phyloP scores from a whole-genome alignment of 1,140 invertebrate genomes.

The Plectrocnemia conspersa region DNA sequence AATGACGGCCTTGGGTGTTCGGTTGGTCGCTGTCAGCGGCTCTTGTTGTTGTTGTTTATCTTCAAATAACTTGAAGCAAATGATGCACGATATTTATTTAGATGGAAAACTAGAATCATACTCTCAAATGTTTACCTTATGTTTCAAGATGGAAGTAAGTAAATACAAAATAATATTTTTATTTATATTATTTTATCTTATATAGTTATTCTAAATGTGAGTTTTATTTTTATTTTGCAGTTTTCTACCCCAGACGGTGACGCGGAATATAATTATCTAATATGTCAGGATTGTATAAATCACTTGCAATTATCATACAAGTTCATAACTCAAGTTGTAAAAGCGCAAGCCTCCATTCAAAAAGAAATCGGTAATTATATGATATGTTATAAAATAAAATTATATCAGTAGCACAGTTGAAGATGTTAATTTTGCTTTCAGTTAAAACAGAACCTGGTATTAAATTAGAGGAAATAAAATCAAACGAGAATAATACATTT shows the following conservation, averaged over 20 bases:
- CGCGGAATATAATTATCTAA: slow-evolving; percentile 6
- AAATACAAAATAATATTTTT: neutral
- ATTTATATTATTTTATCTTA: too few species aligned
- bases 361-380: slow-evolving; percentile 8
- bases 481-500: neutral
- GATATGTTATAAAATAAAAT: neutral
- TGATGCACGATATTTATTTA: neutral
- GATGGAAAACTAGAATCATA: neutral
- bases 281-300: slow-evolving; percentile 16
- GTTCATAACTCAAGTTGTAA: slow-evolving; percentile 8
- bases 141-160: neutral
- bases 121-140: neutral
- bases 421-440: neutral
- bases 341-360: slow-evolving; percentile 1
- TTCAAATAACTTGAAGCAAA: neutral
- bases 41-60: neutral
- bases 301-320: neutral
- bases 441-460: neutral
- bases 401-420: neutral
- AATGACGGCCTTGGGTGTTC: neutral
- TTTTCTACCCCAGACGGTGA: neutral
- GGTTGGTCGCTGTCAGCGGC: neutral
- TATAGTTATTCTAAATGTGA: neutral
- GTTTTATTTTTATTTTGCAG: slow-evolving; percentile 2
- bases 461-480: neutral